A percentile compares a stretch with the other conserved stretches of the same genome.
phyloP scores from a whole-genome alignment of 2,888 invertebrate species.

The Tiliacea citrago region DNA sequence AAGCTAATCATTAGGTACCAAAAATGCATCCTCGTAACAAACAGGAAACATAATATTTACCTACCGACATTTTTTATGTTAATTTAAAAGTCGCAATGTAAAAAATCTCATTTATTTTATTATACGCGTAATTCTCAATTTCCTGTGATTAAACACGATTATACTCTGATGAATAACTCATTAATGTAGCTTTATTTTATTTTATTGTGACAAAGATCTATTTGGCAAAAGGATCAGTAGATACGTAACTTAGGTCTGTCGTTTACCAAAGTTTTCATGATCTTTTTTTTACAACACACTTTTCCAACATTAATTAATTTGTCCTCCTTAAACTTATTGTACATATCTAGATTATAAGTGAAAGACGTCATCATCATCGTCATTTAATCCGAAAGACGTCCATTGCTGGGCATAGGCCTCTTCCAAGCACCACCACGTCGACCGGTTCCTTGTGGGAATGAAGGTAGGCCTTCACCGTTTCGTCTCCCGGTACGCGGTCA shows the following conservation, averaged over 20 bases:
- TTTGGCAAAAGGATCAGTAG: neutral
- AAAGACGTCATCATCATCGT: neutral
- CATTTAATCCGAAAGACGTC: too few relatives aligned
- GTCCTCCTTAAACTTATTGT: neutral
- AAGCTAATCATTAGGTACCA: constrained; percentile 57
- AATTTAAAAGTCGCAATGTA: constrained; percentile 61
- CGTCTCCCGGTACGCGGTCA: too few relatives aligned
- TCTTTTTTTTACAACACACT: neutral
- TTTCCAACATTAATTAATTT: neutral
- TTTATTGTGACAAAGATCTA: constrained; percentile 34
- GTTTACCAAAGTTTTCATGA: neutral
- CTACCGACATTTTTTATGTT: constrained; percentile 63
- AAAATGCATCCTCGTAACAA: constrained; percentile 62
- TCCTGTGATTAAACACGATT: constrained; percentile 60
- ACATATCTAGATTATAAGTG: neutral
- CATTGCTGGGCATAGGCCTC: too few relatives aligned
- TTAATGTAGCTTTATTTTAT: constrained; percentile 27
- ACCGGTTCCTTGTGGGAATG: too few relatives aligned
- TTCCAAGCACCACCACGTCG: too few relatives aligned
- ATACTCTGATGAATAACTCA: constrained; percentile 47
- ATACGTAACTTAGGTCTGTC: neutral
- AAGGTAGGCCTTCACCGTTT: too few relatives aligned
- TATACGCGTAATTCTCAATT: constrained; percentile 61
- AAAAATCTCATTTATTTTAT: constrained; percentile 72
- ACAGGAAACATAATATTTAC: constrained; percentile 65